These are phyloP conservation scores for Mesocentrotus franciscanus DNA, from an alignment of 53 echinoderm and acorn worm genomes.

Conservation along the genomic window DNA sequence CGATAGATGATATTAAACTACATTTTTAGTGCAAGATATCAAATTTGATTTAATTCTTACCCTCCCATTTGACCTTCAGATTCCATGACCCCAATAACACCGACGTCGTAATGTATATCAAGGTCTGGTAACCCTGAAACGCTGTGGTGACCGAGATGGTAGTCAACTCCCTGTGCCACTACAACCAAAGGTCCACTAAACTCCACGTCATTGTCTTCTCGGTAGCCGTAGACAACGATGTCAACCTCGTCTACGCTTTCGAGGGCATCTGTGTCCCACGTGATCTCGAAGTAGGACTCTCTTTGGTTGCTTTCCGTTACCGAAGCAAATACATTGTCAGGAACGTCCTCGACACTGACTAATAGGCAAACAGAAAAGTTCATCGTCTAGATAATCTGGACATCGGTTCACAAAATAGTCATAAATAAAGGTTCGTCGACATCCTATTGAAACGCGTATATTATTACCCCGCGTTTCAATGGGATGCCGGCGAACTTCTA, in stretches of 20 bases:
- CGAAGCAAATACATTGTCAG: not conserved
- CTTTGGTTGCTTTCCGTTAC: not conserved
- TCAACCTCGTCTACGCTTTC: constrained; percentile 45
- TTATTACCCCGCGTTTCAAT: too few species aligned
- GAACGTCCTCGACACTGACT: constrained; percentile 50
- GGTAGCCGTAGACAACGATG: constrained; percentile 64
- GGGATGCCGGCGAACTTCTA: too few species aligned
- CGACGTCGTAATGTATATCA: not conserved
- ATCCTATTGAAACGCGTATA: too few species aligned
- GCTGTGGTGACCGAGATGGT: not conserved
- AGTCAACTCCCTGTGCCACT: not conserved
- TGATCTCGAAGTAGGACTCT: not conserved
- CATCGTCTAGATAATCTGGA: too few species aligned
- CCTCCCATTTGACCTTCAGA: not conserved
- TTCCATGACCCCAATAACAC: constrained; percentile 8
- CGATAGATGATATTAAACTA: too few species aligned
- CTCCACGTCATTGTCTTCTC: not conserved
- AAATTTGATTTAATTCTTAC: not conserved
- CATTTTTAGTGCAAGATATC: too few species aligned
- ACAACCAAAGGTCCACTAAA: not conserved
- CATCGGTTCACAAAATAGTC: too few species aligned
- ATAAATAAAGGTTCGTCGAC: too few species aligned
- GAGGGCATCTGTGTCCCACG: constrained; percentile 57
- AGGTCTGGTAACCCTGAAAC: not conserved
- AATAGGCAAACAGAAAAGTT: not conserved